phyloP scores from a whole-genome alignment of 2,113 vertebrate species.

The Oriolus oriolus region DNA sequence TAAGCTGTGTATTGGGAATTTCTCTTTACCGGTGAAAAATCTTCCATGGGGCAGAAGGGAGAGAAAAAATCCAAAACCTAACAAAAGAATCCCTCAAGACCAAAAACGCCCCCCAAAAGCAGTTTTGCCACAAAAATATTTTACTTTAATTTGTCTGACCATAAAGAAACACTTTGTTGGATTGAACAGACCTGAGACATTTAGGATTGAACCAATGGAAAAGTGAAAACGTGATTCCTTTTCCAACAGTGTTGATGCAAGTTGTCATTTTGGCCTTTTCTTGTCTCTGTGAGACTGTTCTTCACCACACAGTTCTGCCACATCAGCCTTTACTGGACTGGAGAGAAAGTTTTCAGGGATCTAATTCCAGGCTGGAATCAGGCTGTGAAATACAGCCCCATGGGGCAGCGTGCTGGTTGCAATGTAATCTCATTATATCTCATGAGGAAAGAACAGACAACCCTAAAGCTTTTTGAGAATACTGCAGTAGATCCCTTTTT shows the following conservation, averaged over 20 bases:
- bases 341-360: not conserved
- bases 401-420: not conserved
- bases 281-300: not conserved
- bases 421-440: not conserved
- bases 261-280: not conserved
- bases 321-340: not conserved
- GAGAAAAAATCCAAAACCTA: not conserved
- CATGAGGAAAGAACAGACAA: not conserved
- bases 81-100: not conserved
- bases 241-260: not conserved
- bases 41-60: not conserved
- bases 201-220: not conserved
- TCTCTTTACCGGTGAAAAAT: not conserved
- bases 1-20: not conserved
- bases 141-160: not conserved
- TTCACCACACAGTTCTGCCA: not conserved
- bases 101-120: not conserved
- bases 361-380: not conserved
- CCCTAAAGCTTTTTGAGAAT: not conserved
- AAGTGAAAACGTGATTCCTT: not conserved
- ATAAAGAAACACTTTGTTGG: not conserved
- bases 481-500: not conserved
- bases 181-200: accelerated
- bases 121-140: not conserved
- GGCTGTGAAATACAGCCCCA: not conserved